Evolutionary conservation across 1,140 invertebrate genomes (phyloP).

Genomic region (Drosophila nikananu): DNA sequence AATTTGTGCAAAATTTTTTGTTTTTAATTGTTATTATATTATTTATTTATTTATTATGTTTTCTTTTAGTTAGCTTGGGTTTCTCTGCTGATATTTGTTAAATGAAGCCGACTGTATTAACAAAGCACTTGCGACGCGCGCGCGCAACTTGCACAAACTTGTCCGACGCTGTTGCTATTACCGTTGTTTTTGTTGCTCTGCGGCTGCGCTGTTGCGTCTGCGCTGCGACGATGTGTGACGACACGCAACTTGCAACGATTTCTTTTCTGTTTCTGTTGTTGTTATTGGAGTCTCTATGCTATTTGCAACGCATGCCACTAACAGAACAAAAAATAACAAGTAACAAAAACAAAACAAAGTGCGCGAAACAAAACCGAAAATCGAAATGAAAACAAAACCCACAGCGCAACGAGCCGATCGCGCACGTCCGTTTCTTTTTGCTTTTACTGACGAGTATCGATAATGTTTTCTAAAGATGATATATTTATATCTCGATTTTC

Average conservation of each 20-base stretch:
- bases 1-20: neutral
- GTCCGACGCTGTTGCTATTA: conserved; percentile 19
- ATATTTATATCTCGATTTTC: too few relatives aligned
- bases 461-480: too few relatives aligned
- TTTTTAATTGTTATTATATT: neutral
- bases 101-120: neutral
- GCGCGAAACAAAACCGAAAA: conserved; percentile 22
- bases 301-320: conserved; percentile 7
- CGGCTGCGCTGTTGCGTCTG: conserved; percentile 26
- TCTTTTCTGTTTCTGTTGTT: neutral
- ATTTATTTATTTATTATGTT: neutral
- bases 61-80: neutral
- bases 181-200: conserved; percentile 27
- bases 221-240: conserved; percentile 37
- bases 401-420: neutral
- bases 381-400: conserved; percentile 11
- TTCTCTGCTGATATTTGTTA: conserved; percentile 1
- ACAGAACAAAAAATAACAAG: conserved; percentile 5
- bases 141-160: conserved; percentile 50
- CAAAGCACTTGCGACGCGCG: conserved; percentile 35
- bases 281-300: neutral
- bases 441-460: too few relatives aligned
- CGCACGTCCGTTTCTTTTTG: too few relatives aligned
- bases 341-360: conserved; percentile 21
- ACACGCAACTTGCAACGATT: conserved; percentile 28